Percentiles rank a stretch among this genome's conserved stretches.
phyloP scores from a whole-genome alignment of 2,888 invertebrate species.

The Leptinotarsa peninsularis region DNA sequence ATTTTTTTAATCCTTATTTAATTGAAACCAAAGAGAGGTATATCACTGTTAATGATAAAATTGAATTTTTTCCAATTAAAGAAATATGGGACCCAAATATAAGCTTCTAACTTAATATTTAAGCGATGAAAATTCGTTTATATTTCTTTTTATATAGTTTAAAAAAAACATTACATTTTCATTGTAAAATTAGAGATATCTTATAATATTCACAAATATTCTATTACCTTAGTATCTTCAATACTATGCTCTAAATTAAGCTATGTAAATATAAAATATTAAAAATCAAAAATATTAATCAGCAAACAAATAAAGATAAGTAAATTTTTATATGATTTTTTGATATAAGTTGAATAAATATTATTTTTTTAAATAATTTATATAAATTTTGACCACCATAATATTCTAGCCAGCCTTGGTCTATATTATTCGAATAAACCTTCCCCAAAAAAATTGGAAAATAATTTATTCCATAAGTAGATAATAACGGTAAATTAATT shows the following conservation, averaged over 20 bases:
- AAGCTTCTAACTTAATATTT: conserved; percentile 76
- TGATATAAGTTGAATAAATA: conserved; percentile 65
- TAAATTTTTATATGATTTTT: conserved; percentile 69
- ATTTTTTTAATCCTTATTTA: conserved; percentile 65
- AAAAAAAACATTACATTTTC: conserved; percentile 76
- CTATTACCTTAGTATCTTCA: conserved; percentile 66
- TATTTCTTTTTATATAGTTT: conserved; percentile 75
- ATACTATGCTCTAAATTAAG: conserved; percentile 66
- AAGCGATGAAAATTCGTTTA: conserved; percentile 66
- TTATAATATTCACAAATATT: conserved; percentile 58
- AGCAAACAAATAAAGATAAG: conserved; percentile 51
- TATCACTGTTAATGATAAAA: conserved; percentile 37
- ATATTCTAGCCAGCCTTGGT: conserved; percentile 55
- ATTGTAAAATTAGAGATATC: conserved; percentile 71
- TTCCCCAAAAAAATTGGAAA: conserved; percentile 66
- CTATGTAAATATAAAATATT: conserved; percentile 59
- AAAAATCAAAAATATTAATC: conserved; percentile 24
- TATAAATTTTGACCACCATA: conserved; percentile 51
- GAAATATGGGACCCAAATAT: conserved; percentile 67
- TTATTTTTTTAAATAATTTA: conserved; percentile 62
- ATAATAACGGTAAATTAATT: conserved; percentile 69
- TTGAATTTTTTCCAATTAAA: conserved; percentile 64
- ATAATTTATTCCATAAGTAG: conserved; percentile 63
- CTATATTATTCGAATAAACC: conserved; percentile 64
- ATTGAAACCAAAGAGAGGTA: conserved; percentile 60